Conservation (phyloP, 1,140 invertebrate species). For the Ceratosolen fusciceps region DNA sequence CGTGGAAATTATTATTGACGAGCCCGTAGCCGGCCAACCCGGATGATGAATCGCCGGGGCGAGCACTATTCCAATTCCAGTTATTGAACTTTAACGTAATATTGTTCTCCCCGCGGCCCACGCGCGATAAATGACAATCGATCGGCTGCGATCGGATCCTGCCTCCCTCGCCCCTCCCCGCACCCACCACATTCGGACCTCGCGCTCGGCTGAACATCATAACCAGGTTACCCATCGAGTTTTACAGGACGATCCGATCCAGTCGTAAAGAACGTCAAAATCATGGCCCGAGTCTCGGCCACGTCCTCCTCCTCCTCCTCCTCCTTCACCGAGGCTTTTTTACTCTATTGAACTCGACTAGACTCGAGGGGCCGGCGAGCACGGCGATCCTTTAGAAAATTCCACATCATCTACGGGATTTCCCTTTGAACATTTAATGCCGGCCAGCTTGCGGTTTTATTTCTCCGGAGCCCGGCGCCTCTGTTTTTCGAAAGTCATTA, state of each 20-base stretch:
- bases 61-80: neutral
- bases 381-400: neutral
- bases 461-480: neutral
- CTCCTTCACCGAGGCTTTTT: too few species aligned
- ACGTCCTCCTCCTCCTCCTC: too few species aligned
- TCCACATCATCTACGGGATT: neutral
- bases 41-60: slow-evolving; percentile 29
- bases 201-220: too few species aligned
- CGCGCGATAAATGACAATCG: slow-evolving; percentile 14
- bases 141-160: neutral
- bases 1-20: slow-evolving; percentile 20
- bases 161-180: too few species aligned
- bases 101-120: neutral
- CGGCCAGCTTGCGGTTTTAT: neutral
- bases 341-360: neutral
- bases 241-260: too few species aligned
- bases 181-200: too few species aligned
- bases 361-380: too few species aligned
- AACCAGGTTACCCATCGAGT: neutral
- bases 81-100: slow-evolving; percentile 36
- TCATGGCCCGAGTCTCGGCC: too few species aligned
- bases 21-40: too few species aligned
- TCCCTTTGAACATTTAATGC: neutral
- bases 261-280: too few species aligned
- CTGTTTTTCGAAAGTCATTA: neutral